phyloP scores from a whole-genome alignment of 2,797 vertebrate species.

The Gallirallus australis region DNA sequence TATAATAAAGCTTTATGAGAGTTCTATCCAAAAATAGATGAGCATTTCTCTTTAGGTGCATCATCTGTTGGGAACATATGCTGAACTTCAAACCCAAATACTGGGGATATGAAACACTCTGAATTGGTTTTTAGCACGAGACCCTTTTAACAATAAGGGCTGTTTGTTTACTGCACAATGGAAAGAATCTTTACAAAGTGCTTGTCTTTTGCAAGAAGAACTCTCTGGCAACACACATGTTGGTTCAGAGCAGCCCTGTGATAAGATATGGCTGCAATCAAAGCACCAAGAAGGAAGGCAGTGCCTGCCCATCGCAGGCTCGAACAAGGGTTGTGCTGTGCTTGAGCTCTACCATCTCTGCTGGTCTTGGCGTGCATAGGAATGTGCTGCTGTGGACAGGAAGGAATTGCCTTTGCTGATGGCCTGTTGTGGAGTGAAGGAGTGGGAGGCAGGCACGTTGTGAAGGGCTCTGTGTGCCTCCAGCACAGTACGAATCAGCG shows the following conservation, averaged over 20 bases:
- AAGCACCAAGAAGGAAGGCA: background rate
- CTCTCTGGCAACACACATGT: background rate
- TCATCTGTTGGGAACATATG: background rate
- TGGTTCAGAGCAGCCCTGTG: background rate
- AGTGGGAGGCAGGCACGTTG: background rate
- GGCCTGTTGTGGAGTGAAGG: background rate
- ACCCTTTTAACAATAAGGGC: background rate
- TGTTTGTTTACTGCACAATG: background rate
- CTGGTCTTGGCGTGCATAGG: background rate
- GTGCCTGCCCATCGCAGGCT: background rate
- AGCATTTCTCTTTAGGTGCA: background rate
- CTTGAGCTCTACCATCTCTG: background rate
- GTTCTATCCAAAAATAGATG: background rate
- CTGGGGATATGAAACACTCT: background rate
- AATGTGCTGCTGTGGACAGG: background rate
- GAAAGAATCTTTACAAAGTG: background rate
- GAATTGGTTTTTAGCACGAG: background rate
- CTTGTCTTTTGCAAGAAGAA: background rate
- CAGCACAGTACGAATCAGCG: rapidly evolving
- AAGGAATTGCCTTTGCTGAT: background rate
- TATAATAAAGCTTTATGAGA: background rate
- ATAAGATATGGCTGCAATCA: background rate
- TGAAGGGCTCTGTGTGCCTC: background rate
- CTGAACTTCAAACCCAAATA: background rate
- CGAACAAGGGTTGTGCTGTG: background rate